Percentiles rank a stretch among this genome's conserved stretches.
phyloP scores from a whole-genome alignment of 1,140 invertebrate genomes.

The Bombus sibiricus region DNA sequence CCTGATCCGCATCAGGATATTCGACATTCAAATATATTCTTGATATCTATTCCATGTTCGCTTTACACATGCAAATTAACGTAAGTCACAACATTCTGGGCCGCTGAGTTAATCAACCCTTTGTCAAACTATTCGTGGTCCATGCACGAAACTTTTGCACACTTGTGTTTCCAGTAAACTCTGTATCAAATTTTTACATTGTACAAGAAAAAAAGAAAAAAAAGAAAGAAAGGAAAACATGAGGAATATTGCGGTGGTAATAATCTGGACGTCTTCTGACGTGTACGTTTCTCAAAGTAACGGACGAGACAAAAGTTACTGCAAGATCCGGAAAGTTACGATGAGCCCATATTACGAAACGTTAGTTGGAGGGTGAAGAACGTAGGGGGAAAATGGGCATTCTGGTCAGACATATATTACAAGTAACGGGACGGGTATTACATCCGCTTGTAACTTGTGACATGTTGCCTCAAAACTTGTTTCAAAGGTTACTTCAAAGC shows the following conservation, averaged over 20 bases:
- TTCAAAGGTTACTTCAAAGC: too few relatives aligned
- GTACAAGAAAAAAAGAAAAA: too few relatives aligned
- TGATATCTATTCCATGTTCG: neutral
- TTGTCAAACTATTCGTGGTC: neutral
- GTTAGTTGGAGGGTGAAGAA: neutral
- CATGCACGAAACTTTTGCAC: neutral
- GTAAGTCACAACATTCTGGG: neutral
- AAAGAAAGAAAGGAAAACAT: neutral
- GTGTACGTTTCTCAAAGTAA: neutral
- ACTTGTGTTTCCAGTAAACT: neutral
- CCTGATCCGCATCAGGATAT: neutral
- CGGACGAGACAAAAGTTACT: neutral
- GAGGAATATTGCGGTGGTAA: neutral
- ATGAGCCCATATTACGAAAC: too few relatives aligned
- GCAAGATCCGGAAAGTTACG: too few relatives aligned
- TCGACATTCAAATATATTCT: neutral
- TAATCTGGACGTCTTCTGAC: neutral
- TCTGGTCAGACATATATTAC: conserved; percentile 6
- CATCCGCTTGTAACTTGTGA: neutral
- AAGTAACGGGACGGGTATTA: neutral
- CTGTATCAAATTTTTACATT: neutral
- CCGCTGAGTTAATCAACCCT: neutral
- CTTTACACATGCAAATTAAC: conserved; percentile 4
- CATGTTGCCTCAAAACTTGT: neutral
- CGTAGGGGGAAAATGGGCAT: too few relatives aligned